Evolutionary conservation across 2,888 invertebrate genomes (phyloP).

Genomic region (Blera fallax): DNA sequence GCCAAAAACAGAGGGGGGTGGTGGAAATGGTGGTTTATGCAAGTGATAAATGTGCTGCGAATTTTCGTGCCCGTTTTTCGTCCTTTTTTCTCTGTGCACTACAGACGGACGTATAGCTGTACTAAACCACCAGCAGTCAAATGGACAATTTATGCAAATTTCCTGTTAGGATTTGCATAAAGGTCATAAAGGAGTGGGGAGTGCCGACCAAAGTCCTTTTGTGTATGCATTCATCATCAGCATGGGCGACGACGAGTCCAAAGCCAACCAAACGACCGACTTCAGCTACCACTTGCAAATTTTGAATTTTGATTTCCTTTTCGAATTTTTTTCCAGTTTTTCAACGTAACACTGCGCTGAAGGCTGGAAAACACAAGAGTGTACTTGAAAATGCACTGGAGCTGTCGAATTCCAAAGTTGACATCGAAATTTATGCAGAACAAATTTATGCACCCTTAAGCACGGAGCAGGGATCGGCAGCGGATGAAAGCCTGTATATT

Average conservation of each 20-base stretch:
- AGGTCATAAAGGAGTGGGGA: neutral
- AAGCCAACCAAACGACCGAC: conserved; percentile 8
- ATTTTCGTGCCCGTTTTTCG: conserved; percentile 29
- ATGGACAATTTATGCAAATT: conserved; percentile 66
- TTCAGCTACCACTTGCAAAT: conserved; percentile 13
- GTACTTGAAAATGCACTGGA: conserved; percentile 8
- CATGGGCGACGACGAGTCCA: neutral
- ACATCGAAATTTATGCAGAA: conserved; percentile 49
- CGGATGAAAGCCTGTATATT: neutral
- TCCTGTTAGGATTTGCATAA: conserved; percentile 52
- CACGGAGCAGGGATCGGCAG: conserved; percentile 7
- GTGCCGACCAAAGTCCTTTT: neutral
- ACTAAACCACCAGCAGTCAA: conserved; percentile 30
- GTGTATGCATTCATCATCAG: conserved; percentile 13
- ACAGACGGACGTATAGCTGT: neutral
- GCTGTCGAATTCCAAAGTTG: conserved; percentile 42
- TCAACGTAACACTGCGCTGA: neutral
- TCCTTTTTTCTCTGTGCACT: neutral
- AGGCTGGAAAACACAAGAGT: neutral
- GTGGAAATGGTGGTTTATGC: neutral
- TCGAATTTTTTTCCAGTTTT: neutral
- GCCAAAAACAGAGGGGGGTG: too few relatives aligned
- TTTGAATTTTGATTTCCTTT: conserved; percentile 32
- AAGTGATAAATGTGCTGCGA: conserved; percentile 55
- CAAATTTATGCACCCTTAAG: conserved; percentile 56